These are phyloP conservation scores for Pandion haliaetus DNA, from an alignment of 2,113 vertebrate genomes.

Conservation along the genomic window DNA sequence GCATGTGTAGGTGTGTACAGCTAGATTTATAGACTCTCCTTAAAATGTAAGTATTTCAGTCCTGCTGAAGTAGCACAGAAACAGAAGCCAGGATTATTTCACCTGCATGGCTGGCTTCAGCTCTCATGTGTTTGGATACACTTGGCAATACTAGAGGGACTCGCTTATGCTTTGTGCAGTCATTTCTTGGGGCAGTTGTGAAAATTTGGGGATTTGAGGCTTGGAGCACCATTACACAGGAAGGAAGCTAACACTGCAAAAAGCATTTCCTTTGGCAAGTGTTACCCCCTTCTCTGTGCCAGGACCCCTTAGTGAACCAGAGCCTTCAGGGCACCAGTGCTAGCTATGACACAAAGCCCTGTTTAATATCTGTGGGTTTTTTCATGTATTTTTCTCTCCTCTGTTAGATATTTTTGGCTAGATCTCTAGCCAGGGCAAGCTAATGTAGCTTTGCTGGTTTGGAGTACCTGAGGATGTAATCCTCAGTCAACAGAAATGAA, in stretches of 20 bases:
- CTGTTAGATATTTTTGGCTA: neutral
- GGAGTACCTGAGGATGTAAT: neutral
- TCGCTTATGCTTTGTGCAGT: neutral
- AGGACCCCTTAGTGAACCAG: neutral
- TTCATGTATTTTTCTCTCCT: neutral
- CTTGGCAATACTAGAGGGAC: neutral
- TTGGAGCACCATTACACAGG: neutral
- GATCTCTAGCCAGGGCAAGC: neutral
- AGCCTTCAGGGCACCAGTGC: neutral
- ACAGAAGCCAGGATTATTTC: neutral
- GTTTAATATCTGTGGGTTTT: neutral
- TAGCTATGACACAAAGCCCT: neutral
- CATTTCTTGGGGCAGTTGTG: neutral
- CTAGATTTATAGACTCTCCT: conserved; percentile 6
- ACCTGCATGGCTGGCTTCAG: neutral
- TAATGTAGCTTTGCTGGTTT: neutral
- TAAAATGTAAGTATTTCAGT: neutral
- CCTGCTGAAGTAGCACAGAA: neutral
- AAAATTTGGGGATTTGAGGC: neutral
- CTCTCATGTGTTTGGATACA: neutral
- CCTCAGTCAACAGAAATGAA: neutral
- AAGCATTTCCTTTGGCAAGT: neutral
- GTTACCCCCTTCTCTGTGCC: neutral
- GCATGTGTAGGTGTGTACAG: neutral
- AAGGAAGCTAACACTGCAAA: neutral